These are phyloP conservation scores for Ammospiza maritima DNA, from an alignment of 2,797 vertebrate genomes.

Conservation along the genomic window DNA sequence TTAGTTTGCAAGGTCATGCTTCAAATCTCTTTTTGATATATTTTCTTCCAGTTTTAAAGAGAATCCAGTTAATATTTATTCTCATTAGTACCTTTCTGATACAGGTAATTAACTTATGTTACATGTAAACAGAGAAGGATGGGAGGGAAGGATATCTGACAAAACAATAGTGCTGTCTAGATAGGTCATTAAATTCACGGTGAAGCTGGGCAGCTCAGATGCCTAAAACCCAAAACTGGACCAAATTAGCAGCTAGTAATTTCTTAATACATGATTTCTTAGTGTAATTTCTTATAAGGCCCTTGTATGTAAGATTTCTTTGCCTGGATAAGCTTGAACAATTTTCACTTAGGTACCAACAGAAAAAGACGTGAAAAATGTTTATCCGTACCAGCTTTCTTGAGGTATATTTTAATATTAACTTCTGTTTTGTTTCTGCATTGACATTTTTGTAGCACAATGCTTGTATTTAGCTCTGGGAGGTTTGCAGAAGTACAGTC, in stretches of 20 bases:
- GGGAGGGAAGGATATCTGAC: not conserved
- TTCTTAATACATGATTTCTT: not conserved
- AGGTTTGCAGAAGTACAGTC: not conserved
- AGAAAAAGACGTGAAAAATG: not conserved
- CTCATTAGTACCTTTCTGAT: constrained; percentile 18
- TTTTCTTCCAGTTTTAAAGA: constrained; percentile 1
- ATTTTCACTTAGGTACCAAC: not conserved
- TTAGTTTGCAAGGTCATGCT: not conserved
- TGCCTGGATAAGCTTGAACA: not conserved
- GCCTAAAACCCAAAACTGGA: constrained; percentile 5
- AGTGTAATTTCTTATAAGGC: not conserved
- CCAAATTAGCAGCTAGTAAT: not conserved
- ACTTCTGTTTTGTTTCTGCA: not conserved
- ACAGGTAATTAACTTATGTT: not conserved
- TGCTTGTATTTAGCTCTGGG: not conserved
- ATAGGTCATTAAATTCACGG: not conserved
- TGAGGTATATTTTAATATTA: not conserved
- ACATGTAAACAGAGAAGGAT: not conserved
- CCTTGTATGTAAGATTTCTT: not conserved
- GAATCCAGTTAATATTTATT: constrained; percentile 21
- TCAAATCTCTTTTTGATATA: constrained; percentile 10
- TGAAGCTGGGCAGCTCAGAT: not conserved
- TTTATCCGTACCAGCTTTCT: not conserved
- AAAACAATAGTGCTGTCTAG: not conserved
- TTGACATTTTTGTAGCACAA: not conserved